These are phyloP conservation scores for Mizuhopecten yessoensis DNA, from an alignment of 1,140 invertebrate species.

Conservation along the genomic window DNA sequence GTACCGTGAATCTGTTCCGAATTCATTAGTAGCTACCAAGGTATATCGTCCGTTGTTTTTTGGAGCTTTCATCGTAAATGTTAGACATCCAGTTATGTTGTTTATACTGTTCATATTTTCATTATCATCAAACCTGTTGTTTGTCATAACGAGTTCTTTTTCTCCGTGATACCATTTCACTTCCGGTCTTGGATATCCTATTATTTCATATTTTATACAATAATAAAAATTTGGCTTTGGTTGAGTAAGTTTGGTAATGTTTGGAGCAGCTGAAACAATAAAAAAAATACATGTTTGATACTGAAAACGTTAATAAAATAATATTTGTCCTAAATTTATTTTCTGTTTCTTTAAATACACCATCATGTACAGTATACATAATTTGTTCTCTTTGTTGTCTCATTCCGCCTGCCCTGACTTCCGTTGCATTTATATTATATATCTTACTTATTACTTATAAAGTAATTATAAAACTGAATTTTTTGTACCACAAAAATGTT, in stretches of 20 bases:
- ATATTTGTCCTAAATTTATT: too few species aligned
- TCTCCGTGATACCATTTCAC: conserved; percentile 74
- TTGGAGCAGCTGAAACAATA: conserved; percentile 61
- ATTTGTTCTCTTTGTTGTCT: too few species aligned
- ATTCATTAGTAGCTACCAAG: conserved; percentile 74
- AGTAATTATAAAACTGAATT: too few species aligned
- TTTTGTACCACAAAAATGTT: too few species aligned
- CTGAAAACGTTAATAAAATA: too few species aligned
- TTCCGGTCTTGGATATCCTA: conserved; percentile 73
- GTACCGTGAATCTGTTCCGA: conserved; percentile 62
- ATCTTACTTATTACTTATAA: too few species aligned
- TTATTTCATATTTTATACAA: conserved; percentile 75
- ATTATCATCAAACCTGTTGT: background rate
- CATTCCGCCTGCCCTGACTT: too few species aligned
- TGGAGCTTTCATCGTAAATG: conserved; percentile 65
- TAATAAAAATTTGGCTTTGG: conserved; percentile 67
- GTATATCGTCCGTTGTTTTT: conserved; percentile 76
- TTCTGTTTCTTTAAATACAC: too few species aligned
- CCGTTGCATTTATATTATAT: too few species aligned
- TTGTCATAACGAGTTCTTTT: conserved; percentile 57
- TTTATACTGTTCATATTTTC: conserved; percentile 9
- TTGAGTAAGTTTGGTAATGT: conserved; percentile 51
- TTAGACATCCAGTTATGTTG: conserved; percentile 62
- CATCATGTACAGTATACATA: too few species aligned
- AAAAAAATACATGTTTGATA: background rate